These are phyloP conservation scores for Stenopsyche tienmushanensis DNA, from an alignment of 1,140 invertebrate species.

Conservation along the genomic window DNA sequence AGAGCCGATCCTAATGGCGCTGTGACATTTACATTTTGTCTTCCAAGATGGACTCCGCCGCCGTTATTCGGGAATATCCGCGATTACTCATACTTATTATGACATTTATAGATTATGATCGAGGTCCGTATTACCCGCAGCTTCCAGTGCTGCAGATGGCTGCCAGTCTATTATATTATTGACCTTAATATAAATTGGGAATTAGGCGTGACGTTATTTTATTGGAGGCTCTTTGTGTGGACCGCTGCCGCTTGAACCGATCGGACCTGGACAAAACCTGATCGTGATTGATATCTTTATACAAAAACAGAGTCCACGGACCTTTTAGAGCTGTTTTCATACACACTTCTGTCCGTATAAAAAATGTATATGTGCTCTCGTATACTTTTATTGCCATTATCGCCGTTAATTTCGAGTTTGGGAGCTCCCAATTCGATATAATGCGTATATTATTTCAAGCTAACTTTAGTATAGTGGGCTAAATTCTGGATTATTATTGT, in stretches of 20 bases:
- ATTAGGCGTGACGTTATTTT: constrained; percentile 36
- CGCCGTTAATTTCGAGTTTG: too few species aligned
- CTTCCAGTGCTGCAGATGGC: constrained; percentile 1
- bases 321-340: constrained; percentile 2
- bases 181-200: constrained; percentile 33
- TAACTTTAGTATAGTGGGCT: too few species aligned
- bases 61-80: too few species aligned
- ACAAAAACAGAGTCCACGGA: constrained; percentile 10
- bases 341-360: too few species aligned
- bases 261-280: constrained; percentile 4
- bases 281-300: constrained; percentile 37
- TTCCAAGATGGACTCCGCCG: too few species aligned
- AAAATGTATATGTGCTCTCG: not conserved
- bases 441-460: too few species aligned
- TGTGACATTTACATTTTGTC: too few species aligned
- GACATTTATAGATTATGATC: not conserved
- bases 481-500: too few species aligned
- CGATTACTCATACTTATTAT: not conserved
- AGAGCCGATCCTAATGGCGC: too few species aligned
- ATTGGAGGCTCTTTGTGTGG: not conserved
- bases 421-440: too few species aligned
- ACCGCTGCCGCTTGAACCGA: constrained; percentile 5
- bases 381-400: not conserved
- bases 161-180: constrained; percentile 22
- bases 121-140: not conserved